Evolutionary conservation across 2,888 invertebrate species (phyloP), one percentile per base, ranked within the genome.

Genomic region (Tinea pellionella): DNA sequence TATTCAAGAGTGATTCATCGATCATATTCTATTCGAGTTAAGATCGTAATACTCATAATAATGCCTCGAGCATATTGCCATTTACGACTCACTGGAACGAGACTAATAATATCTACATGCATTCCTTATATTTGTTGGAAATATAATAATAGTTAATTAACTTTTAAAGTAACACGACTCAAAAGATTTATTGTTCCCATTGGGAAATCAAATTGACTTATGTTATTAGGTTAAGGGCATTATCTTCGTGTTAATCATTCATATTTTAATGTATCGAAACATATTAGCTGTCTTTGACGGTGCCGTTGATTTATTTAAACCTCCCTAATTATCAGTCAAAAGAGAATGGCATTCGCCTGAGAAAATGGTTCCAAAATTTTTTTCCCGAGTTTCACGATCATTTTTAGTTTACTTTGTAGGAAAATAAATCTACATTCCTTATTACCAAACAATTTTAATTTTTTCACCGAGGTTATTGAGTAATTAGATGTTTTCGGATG

Each of bases 221-320:
- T 72, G 71, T 77, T 75, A 81, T 81, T 80, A 79, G 67, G 78
- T 64, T 68, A 73, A 74, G 72, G 73, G 74, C 70, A 69, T 67
- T 66, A 68, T 65, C 63, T 65, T 59, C 61, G 62, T 72, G 78
- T 81, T 77, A 77, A 78, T 83, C 79, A 78, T 70, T 55, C 55
- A 29, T 55, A 55, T 55, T 55, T 29, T 55, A 1, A 16, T 47
- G 37, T 15, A 47, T 47, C 47, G 47, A 47, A 47, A 47, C 15
- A 47, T 47, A 47, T 47, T 47, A n/a, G 15, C 47, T 47, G 47
- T 47, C 47, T 16, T 16, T 47, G 47, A 15, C 47, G 47, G 47
- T 47, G 11, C 15, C 47, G 47, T 15, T 47, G 47, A 47, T 47
- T 47, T 47, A 47, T 47, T 47, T 47, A 47, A 47, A 16, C 2